These are phyloP conservation scores for Nephrocerus scutellatus DNA, from an alignment of 2,888 invertebrate genomes.

Conservation along the genomic window DNA sequence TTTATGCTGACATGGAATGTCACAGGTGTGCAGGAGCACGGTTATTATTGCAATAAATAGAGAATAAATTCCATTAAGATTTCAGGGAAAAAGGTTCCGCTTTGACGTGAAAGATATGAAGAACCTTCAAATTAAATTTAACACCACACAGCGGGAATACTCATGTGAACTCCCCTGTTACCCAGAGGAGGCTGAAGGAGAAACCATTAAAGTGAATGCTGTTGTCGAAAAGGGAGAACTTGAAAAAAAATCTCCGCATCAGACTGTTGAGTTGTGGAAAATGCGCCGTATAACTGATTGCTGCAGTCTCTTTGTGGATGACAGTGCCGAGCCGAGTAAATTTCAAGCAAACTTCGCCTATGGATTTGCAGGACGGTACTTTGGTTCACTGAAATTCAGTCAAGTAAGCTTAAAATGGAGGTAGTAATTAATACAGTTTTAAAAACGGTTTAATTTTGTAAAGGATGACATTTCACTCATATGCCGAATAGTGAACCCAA, in stretches of 20 bases:
- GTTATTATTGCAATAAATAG: background rate
- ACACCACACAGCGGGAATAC: slow-evolving; percentile 25
- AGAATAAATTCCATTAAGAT: slow-evolving; percentile 24
- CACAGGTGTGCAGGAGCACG: slow-evolving; percentile 30
- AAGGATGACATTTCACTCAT: slow-evolving; percentile 26
- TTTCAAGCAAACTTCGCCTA: slow-evolving; percentile 34
- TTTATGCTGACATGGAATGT: slow-evolving; percentile 36
- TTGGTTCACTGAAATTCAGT: slow-evolving; percentile 26
- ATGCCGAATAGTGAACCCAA: slow-evolving; percentile 34
- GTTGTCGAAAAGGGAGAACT: slow-evolving; percentile 23
- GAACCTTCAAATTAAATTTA: slow-evolving; percentile 32
- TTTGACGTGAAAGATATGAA: slow-evolving; percentile 39
- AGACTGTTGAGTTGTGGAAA: slow-evolving; percentile 28
- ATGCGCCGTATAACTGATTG: slow-evolving; percentile 39
- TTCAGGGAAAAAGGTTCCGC: slow-evolving; percentile 30
- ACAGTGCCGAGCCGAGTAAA: slow-evolving; percentile 24
- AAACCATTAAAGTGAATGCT: too few relatives aligned
- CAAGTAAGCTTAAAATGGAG: slow-evolving; percentile 22
- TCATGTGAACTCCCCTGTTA: slow-evolving; percentile 33
- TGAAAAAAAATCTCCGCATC: slow-evolving; percentile 21
- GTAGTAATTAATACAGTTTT: background rate
- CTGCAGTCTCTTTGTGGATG: slow-evolving; percentile 37
- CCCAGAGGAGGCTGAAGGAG: slow-evolving; percentile 23
- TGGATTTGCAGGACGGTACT: slow-evolving; percentile 35
- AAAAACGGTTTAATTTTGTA: slow-evolving; percentile 8